Conservation (phyloP, 2,888 invertebrate species). For the Deroplatys truncata region DNA sequence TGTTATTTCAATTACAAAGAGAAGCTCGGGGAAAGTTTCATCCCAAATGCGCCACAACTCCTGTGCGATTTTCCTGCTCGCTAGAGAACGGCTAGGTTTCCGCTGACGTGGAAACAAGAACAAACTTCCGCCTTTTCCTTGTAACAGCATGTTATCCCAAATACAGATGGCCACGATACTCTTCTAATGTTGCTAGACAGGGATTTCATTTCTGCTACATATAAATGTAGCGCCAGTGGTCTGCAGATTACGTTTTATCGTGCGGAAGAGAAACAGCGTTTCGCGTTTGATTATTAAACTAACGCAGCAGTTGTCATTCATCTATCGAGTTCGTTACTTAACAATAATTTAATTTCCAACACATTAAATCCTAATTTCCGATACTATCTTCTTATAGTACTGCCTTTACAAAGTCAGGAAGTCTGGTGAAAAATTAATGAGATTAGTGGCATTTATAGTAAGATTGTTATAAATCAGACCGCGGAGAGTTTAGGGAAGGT, state of each 20-base stretch:
- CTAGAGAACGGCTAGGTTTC: background rate
- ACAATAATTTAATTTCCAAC: no score
- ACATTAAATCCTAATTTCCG: no score
- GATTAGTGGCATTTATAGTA: no score
- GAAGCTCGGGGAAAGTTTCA: background rate
- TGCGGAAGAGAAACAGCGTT: background rate
- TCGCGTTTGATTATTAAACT: background rate
- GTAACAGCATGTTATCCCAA: background rate
- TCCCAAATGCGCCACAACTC: background rate
- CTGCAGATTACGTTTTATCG: background rate
- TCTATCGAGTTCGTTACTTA: no score
- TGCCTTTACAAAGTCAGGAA: no score
- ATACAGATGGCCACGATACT: background rate
- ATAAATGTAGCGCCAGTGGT: background rate
- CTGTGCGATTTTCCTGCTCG: background rate
- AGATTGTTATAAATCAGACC: no score
- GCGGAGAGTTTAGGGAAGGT: no score
- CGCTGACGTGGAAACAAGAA: background rate
- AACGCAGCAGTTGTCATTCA: background rate
- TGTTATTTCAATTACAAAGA: background rate
- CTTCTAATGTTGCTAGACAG: background rate
- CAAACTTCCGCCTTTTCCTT: background rate
- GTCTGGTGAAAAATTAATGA: no score
- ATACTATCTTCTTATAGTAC: no score
- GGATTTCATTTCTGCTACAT: no score